A percentile compares a stretch with the other conserved stretches of the same genome.
Conservation (phyloP, 2,888 invertebrate genomes). For the Apoda limacodes region DNA sequence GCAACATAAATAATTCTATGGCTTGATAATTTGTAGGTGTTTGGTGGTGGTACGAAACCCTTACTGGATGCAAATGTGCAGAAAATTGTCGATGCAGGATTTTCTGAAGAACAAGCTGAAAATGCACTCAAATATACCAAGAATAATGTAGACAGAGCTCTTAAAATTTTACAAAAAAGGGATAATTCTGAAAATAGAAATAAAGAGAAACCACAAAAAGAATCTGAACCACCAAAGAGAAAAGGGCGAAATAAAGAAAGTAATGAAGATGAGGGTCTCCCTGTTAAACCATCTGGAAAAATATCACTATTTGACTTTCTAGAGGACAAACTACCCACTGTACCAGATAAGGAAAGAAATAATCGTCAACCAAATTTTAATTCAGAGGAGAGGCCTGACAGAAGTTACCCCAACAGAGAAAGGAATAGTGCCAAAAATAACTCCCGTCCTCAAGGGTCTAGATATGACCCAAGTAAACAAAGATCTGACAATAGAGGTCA, state of each 20-base stretch:
- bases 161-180: conserved; percentile 73
- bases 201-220: conserved; percentile 52
- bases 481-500: conserved; percentile 43
- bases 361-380: conserved; percentile 33
- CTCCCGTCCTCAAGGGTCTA: conserved; percentile 37
- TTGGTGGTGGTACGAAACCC: conserved; percentile 75
- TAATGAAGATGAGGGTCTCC: conserved; percentile 67
- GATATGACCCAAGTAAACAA: conserved; percentile 43
- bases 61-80: conserved; percentile 81
- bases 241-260: conserved; percentile 57
- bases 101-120: conserved; percentile 80
- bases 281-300: conserved; percentile 81
- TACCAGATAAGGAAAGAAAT: conserved; percentile 55
- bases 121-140: conserved; percentile 77
- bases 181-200: conserved; percentile 57
- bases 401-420: conserved; percentile 40
- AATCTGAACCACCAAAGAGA: conserved; percentile 52
- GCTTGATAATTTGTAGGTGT: conserved; percentile 44
- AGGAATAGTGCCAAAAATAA: conserved; percentile 42
- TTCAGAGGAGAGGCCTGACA: conserved; percentile 41
- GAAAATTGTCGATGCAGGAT: conserved; percentile 84
- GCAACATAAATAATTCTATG: too few species aligned
- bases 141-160: conserved; percentile 80
- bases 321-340: conserved; percentile 80
- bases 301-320: conserved; percentile 86